Percentiles rank a stretch among this genome's conserved stretches.
These are phyloP conservation scores for Caenorhabditis doughertyi DNA, from an alignment of 2,888 invertebrate genomes.

Conservation along the genomic window DNA sequence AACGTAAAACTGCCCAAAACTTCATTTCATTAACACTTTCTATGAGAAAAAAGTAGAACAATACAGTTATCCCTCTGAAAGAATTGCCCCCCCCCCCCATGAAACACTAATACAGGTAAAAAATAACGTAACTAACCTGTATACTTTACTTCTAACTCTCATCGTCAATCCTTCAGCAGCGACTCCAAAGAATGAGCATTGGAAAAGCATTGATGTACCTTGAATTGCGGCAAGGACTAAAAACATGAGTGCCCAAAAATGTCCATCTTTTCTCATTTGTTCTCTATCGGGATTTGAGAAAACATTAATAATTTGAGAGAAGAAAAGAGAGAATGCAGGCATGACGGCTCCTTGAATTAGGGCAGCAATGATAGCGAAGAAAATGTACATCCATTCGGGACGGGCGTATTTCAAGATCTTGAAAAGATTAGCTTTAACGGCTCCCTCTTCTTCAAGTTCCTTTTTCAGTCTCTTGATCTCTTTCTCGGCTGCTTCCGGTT, in stretches of 20 bases:
- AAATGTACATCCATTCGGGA: slow-evolving; percentile 83
- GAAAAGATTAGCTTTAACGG: slow-evolving; percentile 72
- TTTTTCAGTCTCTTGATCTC: slow-evolving; percentile 68
- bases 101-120: too few species aligned
- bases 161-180: slow-evolving; percentile 83
- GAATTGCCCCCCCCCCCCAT: too few species aligned
- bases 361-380: slow-evolving; percentile 83
- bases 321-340: slow-evolving; percentile 85
- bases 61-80: too few species aligned
- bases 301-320: slow-evolving; percentile 75
- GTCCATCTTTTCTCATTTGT: slow-evolving; percentile 82
- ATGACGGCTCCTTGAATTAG: slow-evolving; percentile 81
- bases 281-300: slow-evolving; percentile 79
- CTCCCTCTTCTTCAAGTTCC: slow-evolving; percentile 76
- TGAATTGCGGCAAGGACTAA: slow-evolving; percentile 83
- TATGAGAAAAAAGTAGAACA: too few species aligned
- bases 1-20: too few species aligned
- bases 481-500: slow-evolving; percentile 56
- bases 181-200: slow-evolving; percentile 82
- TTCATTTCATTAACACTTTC: too few species aligned
- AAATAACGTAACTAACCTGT: too few species aligned
- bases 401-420: slow-evolving; percentile 83
- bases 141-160: slow-evolving; percentile 83
- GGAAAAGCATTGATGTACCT: slow-evolving; percentile 71
- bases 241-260: slow-evolving; percentile 84